Evolutionary conservation across 2,888 invertebrate genomes (phyloP), one percentile per base, ranked within the genome.

Genomic region (Chymomyza fuscimana): DNA sequence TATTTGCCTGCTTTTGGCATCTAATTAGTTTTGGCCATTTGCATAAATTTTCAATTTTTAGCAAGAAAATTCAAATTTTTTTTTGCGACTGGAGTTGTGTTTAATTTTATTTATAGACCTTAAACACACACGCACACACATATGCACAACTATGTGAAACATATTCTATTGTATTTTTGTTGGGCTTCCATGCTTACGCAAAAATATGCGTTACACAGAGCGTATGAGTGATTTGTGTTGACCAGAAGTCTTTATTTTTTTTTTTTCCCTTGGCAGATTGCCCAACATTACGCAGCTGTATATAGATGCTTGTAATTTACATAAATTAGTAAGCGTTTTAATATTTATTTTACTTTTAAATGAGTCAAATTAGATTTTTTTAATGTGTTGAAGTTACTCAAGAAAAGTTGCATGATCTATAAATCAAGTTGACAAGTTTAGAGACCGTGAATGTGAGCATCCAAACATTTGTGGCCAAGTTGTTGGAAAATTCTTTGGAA

Each of bases 281-380:
- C 88, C 89, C 82, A 79, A 85, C 77, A 86, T 89, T 85, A 83
- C 82, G 80, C 88, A 84, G 85, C 79, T 82, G 81, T 80, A 73
- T 80, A 63, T 62, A n/a, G 54, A 19, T n/a, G 77, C 70, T 67
- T 78, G 69, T 81, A 85, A 76, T 80, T 79, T 74, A 72, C 81
- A 76, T 72, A 73, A 75, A 65, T 62, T 67, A 66, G 32, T 19
- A 70, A 29, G 62, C 61, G 36, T 51, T 19, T 59, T 16, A 67
- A 29, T 22, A 22, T 63, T 72, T 68, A 63, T 77, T 46, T 73
- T 50, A 36, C 69, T 74, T 67, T 36, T 56, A 69, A 77, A 74
- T 72, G 71, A 79, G 67, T 76, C 73, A 77, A 74, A 63, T 65
- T 64, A 16, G 19, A 19, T 19, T 16, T 54, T 54, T 54, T 19